These are phyloP conservation scores for Parochlus steinenii DNA, from an alignment of 2,888 invertebrate genomes.

Conservation along the genomic window DNA sequence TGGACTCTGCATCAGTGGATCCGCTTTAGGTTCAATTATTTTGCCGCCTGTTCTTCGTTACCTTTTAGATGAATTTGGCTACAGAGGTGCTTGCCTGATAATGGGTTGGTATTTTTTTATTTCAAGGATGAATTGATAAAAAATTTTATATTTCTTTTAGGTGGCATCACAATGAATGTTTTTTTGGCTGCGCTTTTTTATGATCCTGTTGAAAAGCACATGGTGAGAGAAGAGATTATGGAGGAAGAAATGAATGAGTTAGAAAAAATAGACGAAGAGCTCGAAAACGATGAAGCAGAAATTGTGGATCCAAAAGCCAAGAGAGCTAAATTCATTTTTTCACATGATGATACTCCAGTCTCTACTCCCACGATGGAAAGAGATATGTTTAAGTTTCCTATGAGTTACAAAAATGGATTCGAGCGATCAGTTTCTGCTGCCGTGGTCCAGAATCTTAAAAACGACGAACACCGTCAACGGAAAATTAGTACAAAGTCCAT, in stretches of 20 bases:
- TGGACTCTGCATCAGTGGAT: slow-evolving; percentile 77
- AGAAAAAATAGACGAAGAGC: slow-evolving; percentile 19
- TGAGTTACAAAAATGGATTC: slow-evolving; percentile 30
- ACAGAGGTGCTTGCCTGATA: slow-evolving; percentile 62
- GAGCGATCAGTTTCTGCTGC: slow-evolving; percentile 55
- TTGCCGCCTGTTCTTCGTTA: slow-evolving; percentile 59
- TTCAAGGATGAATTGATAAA: no score
- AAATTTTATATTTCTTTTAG: no score
- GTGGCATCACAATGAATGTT: slow-evolving; percentile 63
- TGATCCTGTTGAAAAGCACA: slow-evolving; percentile 67
- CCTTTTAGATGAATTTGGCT: slow-evolving; percentile 56
- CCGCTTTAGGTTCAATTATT: slow-evolving; percentile 71
- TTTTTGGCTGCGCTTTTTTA: slow-evolving; percentile 73
- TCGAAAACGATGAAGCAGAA: slow-evolving; percentile 28
- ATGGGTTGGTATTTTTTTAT: no score
- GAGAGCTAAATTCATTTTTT: slow-evolving; percentile 27
- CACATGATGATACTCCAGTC: slow-evolving; percentile 22
- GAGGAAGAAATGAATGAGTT: slow-evolving; percentile 17
- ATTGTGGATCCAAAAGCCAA: slow-evolving; percentile 19
- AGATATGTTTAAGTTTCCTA: slow-evolving; percentile 18
- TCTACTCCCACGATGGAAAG: slow-evolving; percentile 21
- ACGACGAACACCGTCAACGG: slow-evolving; percentile 31
- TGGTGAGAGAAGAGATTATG: slow-evolving; percentile 40
- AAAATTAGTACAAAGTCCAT: slow-evolving; percentile 45
- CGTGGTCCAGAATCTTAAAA: slow-evolving; percentile 39